Percentiles rank a stretch among this genome's conserved stretches.
phyloP scores from a whole-genome alignment of 2,888 invertebrate genomes.

The Teinopalpus imperialis region DNA sequence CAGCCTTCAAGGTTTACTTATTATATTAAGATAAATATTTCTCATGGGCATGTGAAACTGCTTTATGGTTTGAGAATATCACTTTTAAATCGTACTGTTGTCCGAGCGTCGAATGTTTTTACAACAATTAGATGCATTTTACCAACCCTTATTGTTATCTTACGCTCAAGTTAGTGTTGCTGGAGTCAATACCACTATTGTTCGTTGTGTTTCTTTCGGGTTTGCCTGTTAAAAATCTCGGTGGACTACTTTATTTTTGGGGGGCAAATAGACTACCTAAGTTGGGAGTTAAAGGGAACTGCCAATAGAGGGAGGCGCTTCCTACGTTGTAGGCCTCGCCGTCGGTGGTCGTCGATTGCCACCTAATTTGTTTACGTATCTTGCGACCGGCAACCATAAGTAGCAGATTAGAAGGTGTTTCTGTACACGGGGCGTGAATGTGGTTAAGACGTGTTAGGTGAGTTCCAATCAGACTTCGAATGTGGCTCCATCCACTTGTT shows the following conservation, averaged over 20 bases:
- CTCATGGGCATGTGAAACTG: slow-evolving; percentile 77
- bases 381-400: slow-evolving; percentile 27
- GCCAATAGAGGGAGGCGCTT: slow-evolving; percentile 46
- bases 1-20: slow-evolving; percentile 76
- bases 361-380: slow-evolving; percentile 38
- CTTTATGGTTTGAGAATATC: slow-evolving; percentile 80
- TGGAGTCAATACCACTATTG: slow-evolving; percentile 60
- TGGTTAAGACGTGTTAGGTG: slow-evolving; percentile 23
- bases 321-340: slow-evolving; percentile 27
- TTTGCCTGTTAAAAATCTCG: slow-evolving; percentile 70
- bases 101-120: slow-evolving; percentile 69
- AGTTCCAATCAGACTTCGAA: no score
- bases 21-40: slow-evolving; percentile 82
- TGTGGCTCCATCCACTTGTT: no score
- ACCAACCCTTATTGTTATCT: slow-evolving; percentile 65
- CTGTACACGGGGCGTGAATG: slow-evolving; percentile 31
- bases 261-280: slow-evolving; percentile 51
- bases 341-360: slow-evolving; percentile 40
- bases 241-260: slow-evolving; percentile 74
- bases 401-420: slow-evolving; percentile 31
- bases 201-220: slow-evolving; percentile 56
- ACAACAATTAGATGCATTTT: slow-evolving; percentile 79
- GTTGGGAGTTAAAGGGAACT: slow-evolving; percentile 56
- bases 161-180: slow-evolving; percentile 57
- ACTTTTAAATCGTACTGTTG: slow-evolving; percentile 76